These are phyloP conservation scores for Parochlus steinenii DNA, from an alignment of 2,888 invertebrate species.

Conservation along the genomic window DNA sequence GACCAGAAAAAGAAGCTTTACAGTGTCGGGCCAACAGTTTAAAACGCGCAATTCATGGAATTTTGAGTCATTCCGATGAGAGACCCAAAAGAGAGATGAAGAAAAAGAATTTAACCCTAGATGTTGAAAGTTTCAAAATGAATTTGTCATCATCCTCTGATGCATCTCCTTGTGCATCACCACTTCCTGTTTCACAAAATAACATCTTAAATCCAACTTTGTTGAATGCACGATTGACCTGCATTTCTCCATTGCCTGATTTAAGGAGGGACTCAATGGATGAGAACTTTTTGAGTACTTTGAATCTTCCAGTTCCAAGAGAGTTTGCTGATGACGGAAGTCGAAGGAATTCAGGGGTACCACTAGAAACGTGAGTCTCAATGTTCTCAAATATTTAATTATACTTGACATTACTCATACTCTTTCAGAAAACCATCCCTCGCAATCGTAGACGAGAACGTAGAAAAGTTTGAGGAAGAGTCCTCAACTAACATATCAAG, in stretches of 20 bases:
- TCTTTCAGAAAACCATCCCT: background rate
- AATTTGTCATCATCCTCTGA: slow-evolving; percentile 23
- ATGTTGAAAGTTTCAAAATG: slow-evolving; percentile 21
- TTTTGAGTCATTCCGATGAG: slow-evolving; percentile 66
- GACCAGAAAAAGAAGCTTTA: slow-evolving; percentile 39
- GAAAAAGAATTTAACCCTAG: slow-evolving; percentile 27
- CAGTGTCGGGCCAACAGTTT: slow-evolving; percentile 60
- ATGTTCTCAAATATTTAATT: background rate
- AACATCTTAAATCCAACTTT: slow-evolving; percentile 30
- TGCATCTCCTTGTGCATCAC: slow-evolving; percentile 27
- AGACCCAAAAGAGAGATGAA: slow-evolving; percentile 30
- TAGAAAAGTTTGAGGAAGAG: slow-evolving; percentile 9
- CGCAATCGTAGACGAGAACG: slow-evolving; percentile 8
- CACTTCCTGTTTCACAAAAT: slow-evolving; percentile 23
- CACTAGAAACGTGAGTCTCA: slow-evolving; percentile 11
- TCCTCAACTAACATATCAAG: too few species aligned
- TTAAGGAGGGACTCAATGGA: slow-evolving; percentile 41
- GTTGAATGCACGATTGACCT: slow-evolving; percentile 34
- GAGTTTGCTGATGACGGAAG: slow-evolving; percentile 71
- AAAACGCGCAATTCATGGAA: slow-evolving; percentile 62
- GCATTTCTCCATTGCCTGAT: slow-evolving; percentile 50
- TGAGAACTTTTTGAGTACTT: slow-evolving; percentile 32
- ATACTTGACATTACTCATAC: background rate
- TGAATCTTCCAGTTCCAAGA: slow-evolving; percentile 52
- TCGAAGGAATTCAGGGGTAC: slow-evolving; percentile 43